A percentile compares a stretch with the other conserved stretches of the same genome.
Conservation (phyloP, 2,888 invertebrate species). For the Chymomyza amoena region DNA sequence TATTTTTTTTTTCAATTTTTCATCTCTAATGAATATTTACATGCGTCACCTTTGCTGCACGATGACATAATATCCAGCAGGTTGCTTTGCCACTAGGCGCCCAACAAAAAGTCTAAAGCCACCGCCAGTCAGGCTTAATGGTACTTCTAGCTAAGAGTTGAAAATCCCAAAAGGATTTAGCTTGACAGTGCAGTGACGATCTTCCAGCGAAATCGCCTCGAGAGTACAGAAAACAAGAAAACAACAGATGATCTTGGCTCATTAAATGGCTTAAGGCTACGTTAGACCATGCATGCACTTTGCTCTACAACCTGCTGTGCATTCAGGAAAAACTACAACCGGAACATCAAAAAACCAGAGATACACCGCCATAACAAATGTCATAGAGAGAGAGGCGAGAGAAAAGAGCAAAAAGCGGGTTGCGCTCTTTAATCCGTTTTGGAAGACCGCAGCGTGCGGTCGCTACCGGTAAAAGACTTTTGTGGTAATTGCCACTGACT, state of each 20-base stretch:
- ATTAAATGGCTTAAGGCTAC: constrained; percentile 64
- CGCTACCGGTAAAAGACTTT: constrained; percentile 38
- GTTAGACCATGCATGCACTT: constrained; percentile 13
- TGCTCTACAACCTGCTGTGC: constrained; percentile 50
- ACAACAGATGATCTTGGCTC: constrained; percentile 56
- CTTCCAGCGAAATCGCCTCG: constrained; percentile 43
- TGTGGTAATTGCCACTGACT: constrained; percentile 67
- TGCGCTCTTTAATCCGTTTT: constrained; percentile 42
- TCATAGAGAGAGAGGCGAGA: not conserved
- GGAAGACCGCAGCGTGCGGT: constrained; percentile 50
- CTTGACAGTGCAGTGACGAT: not conserved
- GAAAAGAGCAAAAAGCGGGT: not conserved
- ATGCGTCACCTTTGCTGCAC: not conserved
- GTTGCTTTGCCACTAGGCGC: constrained; percentile 10
- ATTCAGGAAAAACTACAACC: constrained; percentile 33
- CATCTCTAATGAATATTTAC: not conserved
- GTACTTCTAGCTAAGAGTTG: constrained; percentile 29
- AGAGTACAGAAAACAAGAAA: not conserved
- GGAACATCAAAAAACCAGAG: constrained; percentile 43
- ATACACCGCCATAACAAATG: not conserved
- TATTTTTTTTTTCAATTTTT: too few species aligned
- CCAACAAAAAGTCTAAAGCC: constrained; percentile 31
- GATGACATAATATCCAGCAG: constrained; percentile 18
- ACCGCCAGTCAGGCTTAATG: constrained; percentile 40
- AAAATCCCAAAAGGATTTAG: constrained; percentile 17